These are phyloP conservation scores for Anoncus sp. DNA, from an alignment of 2,888 invertebrate genomes.

Conservation along the genomic window DNA sequence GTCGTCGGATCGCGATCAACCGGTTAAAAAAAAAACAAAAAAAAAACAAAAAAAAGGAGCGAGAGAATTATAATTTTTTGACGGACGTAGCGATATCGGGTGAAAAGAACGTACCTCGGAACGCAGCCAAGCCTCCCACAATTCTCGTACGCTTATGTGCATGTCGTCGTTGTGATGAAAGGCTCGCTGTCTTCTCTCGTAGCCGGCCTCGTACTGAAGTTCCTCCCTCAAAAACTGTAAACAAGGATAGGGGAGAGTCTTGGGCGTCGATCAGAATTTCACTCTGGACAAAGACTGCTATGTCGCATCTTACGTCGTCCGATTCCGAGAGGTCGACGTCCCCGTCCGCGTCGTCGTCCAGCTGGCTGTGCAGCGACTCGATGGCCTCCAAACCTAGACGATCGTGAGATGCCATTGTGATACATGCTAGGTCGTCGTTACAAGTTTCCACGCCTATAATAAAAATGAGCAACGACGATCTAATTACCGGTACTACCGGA, in stretches of 20 bases:
- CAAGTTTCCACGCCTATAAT: constrained; percentile 81
- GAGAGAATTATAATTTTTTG: no score
- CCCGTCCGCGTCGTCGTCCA: constrained; percentile 99
- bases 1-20: no score
- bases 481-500: constrained; percentile 60
- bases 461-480: constrained; percentile 62
- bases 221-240: constrained; percentile 97
- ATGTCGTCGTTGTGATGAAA: constrained; percentile 99
- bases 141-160: constrained; percentile 98
- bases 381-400: constrained; percentile 97
- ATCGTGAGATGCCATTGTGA: constrained; percentile 90
- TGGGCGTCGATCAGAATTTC: constrained; percentile 22
- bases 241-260: constrained; percentile 62
- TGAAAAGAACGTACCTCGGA: constrained; percentile 92
- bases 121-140: constrained; percentile 98
- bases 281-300: constrained; percentile 9
- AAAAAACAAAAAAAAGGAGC: not conserved
- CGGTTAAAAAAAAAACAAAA: constrained; percentile 14
- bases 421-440: constrained; percentile 91
- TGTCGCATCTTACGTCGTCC: constrained; percentile 90
- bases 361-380: constrained; percentile 94
- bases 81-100: no score
- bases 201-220: constrained; percentile 97
- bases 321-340: constrained; percentile 99
- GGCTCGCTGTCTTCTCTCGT: constrained; percentile 95